These are phyloP conservation scores for Pseudorasbora parva DNA, from an alignment of 2,113 vertebrate species.

Conservation along the genomic window DNA sequence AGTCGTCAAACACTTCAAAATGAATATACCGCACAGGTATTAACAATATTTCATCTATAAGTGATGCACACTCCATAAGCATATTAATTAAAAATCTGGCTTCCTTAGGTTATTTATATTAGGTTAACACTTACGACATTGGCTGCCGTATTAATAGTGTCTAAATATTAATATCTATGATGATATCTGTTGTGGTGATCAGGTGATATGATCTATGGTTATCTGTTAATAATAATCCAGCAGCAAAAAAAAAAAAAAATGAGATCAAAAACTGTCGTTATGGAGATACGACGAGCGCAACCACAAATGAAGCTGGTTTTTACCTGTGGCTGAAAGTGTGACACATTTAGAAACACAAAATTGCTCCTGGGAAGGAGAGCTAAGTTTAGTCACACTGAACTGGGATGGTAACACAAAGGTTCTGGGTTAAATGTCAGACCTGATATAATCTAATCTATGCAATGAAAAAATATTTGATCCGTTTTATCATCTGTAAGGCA, in stretches of 20 bases:
- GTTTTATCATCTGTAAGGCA: background rate
- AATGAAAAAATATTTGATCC: background rate
- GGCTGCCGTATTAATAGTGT: background rate
- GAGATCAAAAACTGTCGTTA: conserved; percentile 22
- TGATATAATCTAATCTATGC: background rate
- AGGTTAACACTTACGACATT: background rate
- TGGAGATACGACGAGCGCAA: background rate
- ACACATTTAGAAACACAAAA: conserved; percentile 16
- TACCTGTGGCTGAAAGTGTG: conserved; percentile 41
- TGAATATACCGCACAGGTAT: background rate
- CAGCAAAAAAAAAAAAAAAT: background rate
- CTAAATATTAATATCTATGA: background rate
- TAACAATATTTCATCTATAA: background rate
- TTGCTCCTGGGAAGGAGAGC: background rate
- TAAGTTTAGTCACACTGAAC: background rate
- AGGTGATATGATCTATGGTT: background rate
- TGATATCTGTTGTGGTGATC: background rate
- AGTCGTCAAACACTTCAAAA: background rate
- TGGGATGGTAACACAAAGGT: background rate
- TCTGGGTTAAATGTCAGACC: background rate
- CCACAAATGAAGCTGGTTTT: conserved; percentile 3
- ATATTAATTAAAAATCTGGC: too few relatives aligned
- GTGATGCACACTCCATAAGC: too few relatives aligned
- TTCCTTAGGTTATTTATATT: too few relatives aligned
- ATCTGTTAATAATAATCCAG: background rate